phyloP scores from a whole-genome alignment of 2,113 vertebrate genomes.

The Grammomys dolichurus region DNA sequence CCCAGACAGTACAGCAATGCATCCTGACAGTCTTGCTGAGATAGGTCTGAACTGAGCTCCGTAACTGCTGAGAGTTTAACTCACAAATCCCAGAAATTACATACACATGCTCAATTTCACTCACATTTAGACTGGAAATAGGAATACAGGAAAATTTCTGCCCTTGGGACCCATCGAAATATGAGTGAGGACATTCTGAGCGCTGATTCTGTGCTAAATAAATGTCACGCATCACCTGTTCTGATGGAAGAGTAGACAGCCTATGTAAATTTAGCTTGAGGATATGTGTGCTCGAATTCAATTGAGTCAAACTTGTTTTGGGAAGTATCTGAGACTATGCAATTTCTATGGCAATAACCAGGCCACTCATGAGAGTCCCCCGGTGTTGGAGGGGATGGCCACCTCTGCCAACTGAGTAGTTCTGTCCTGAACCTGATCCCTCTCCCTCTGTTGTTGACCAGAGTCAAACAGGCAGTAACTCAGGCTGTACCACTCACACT shows the following conservation, averaged over 20 bases:
- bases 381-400: neutral
- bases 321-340: neutral
- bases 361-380: neutral
- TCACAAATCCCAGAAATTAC: constrained; percentile 21
- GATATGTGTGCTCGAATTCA: neutral
- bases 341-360: neutral
- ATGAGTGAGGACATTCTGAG: constrained; percentile 1
- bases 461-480: neutral
- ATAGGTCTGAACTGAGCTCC: neutral
- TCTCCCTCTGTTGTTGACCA: neutral
- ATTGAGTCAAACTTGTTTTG: constrained; percentile 29
- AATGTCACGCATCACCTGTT: constrained; percentile 29
- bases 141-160: constrained; percentile 15
- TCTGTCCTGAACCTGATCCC: neutral
- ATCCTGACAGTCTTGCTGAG: neutral
- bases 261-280: neutral
- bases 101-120: neutral
- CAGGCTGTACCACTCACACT: neutral
- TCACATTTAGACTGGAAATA: constrained; percentile 19
- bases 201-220: constrained; percentile 47
- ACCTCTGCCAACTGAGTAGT: neutral
- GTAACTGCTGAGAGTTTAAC: neutral
- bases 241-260: neutral
- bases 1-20: neutral
- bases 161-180: constrained; percentile 45